Percentiles rank a stretch among this genome's conserved stretches.
Evolutionary conservation across 2,113 vertebrate genomes (phyloP).

Genomic region (Oenanthe oenanthe): DNA sequence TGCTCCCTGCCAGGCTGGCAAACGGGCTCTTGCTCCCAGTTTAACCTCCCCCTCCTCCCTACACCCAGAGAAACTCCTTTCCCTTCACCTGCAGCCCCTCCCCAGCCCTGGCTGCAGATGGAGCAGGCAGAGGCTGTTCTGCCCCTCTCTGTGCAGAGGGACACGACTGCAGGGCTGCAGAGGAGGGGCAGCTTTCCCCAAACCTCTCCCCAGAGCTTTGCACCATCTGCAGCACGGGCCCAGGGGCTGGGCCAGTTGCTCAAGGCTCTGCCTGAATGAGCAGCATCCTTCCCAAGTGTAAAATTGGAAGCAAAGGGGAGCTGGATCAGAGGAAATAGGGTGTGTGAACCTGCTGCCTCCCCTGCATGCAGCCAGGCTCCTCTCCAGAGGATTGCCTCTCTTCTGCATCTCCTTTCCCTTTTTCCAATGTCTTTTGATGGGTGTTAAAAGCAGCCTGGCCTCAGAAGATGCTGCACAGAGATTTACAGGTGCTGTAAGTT

Average conservation of each 20-base stretch:
- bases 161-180: not conserved
- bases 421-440: not conserved
- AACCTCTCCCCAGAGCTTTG: not conserved
- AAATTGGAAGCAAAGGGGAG: not conserved
- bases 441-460: conserved; percentile 5
- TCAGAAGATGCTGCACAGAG: rapidly evolving
- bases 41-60: not conserved
- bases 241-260: not conserved
- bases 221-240: not conserved
- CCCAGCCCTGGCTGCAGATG: conserved; percentile 22
- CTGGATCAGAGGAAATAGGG: rapidly evolving
- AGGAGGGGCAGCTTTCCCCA: not conserved
- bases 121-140: not conserved
- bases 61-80: not conserved
- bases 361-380: not conserved
- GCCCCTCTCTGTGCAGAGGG: not conserved
- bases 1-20: not conserved
- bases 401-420: not conserved
- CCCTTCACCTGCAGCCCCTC: not conserved
- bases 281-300: not conserved
- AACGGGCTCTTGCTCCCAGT: not conserved
- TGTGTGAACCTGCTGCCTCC: rapidly evolving
- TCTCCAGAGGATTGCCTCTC: not conserved
- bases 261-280: not conserved
- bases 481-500: not conserved